A percentile compares a stretch with the other conserved stretches of the same genome.
phyloP scores from a whole-genome alignment of 2,797 vertebrate species.

The Apodemus agrarius region DNA sequence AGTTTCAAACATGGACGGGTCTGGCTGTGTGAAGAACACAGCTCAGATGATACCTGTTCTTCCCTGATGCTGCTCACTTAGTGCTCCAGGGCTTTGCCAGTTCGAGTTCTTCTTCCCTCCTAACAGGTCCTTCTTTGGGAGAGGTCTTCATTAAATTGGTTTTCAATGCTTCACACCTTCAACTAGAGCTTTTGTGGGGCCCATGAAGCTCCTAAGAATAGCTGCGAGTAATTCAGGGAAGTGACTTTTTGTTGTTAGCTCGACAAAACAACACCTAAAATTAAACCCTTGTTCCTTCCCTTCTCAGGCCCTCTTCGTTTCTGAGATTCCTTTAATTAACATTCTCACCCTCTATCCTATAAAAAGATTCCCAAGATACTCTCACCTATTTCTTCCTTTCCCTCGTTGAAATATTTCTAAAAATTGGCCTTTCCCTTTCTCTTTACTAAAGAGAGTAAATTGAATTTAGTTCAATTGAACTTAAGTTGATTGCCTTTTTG shows the following conservation, averaged over 20 bases:
- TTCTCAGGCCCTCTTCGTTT: slow-evolving; percentile 80
- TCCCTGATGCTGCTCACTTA: not conserved
- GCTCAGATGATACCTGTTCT: not conserved
- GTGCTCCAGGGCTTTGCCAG: not conserved
- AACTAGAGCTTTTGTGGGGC: slow-evolving; percentile 62
- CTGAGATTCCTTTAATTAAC: slow-evolving; percentile 82
- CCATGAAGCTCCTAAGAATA: slow-evolving; percentile 67
- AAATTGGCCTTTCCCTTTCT: not conserved
- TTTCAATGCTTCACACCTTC: slow-evolving; percentile 55
- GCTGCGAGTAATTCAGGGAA: slow-evolving; percentile 70
- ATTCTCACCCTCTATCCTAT: slow-evolving; percentile 84
- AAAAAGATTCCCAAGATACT: slow-evolving; percentile 82
- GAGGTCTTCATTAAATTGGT: not conserved
- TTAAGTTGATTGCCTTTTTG: not conserved
- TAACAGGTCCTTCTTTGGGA: not conserved
- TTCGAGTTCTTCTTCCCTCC: not conserved
- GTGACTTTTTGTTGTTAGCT: slow-evolving; percentile 65
- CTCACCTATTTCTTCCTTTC: slow-evolving; percentile 81
- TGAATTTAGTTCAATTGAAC: slow-evolving; percentile 5
- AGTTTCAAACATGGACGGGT: not conserved
- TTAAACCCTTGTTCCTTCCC: slow-evolving; percentile 82
- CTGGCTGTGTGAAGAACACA: not conserved
- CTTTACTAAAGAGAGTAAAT: slow-evolving; percentile 3
- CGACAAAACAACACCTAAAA: slow-evolving; percentile 84
- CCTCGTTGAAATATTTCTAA: slow-evolving; percentile 71